phyloP scores from a whole-genome alignment of 2,888 invertebrate genomes.

The Yponomeuta sedellus region DNA sequence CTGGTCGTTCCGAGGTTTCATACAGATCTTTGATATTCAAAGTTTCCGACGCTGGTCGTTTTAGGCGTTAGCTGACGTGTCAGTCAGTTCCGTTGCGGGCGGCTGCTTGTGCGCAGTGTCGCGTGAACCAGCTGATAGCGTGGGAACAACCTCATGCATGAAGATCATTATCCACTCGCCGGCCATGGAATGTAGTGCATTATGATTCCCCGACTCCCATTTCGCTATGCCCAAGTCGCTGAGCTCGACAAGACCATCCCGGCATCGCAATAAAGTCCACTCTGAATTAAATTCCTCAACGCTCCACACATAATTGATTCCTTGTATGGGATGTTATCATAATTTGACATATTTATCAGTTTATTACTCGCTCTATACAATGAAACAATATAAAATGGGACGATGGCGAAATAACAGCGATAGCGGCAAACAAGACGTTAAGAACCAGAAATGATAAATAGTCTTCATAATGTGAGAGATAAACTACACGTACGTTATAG shows the following conservation, averaged over 20 bases:
- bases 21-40: no score
- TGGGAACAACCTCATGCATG: conserved; percentile 59
- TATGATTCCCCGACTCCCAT: conserved; percentile 18
- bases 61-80: conserved; percentile 20
- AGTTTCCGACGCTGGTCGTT: background rate
- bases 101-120: conserved; percentile 48
- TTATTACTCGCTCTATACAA: conserved; percentile 3
- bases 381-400: conserved; percentile 7
- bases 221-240: background rate
- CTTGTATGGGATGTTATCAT: conserved; percentile 1
- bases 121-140: conserved; percentile 67
- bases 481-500: conserved; percentile 4
- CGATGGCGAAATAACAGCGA: conserved; percentile 7
- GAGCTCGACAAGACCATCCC: background rate
- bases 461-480: conserved; percentile 10
- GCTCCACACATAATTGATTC: background rate
- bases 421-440: conserved; percentile 3
- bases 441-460: conserved; percentile 6
- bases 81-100: conserved; percentile 36
- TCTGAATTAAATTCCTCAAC: background rate
- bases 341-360: conserved; percentile 6
- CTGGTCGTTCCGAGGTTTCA: background rate
- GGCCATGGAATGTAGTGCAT: conserved; percentile 23
- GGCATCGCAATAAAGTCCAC: background rate
- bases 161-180: conserved; percentile 26